Evolutionary conservation across 2,113 vertebrate genomes (phyloP).

Genomic region (Podiceps cristatus): DNA sequence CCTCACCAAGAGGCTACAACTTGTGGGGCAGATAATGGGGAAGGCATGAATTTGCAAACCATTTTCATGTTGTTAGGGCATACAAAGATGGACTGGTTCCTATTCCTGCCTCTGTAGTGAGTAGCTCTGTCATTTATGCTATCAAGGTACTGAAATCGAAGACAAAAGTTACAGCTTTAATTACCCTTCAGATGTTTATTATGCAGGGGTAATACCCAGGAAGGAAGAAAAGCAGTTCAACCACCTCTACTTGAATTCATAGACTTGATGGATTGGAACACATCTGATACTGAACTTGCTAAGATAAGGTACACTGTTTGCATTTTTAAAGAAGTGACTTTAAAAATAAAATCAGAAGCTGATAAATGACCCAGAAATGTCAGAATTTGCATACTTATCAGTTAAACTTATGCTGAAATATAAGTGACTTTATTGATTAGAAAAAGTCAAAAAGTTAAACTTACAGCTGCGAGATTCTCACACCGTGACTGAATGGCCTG

Average conservation of each 20-base stretch:
- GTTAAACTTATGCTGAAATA: background rate
- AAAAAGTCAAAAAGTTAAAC: conserved; percentile 41
- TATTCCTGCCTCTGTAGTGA: background rate
- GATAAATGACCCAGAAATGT: conserved; percentile 21
- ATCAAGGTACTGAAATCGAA: background rate
- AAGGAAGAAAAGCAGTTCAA: background rate
- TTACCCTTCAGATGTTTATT: background rate
- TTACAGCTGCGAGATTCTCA: conserved; percentile 90
- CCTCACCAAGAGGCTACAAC: background rate
- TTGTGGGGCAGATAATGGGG: background rate
- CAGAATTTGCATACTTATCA: background rate
- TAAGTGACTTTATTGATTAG: background rate
- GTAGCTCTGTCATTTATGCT: background rate
- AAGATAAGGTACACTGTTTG: background rate
- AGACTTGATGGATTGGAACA: background rate
- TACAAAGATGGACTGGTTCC: background rate
- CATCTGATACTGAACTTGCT: background rate
- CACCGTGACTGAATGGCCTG: conserved; percentile 97
- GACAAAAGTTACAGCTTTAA: background rate
- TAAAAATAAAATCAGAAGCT: background rate
- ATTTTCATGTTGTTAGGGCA: background rate
- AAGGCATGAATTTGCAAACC: background rate
- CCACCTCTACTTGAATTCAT: background rate
- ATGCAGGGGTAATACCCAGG: background rate
- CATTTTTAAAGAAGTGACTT: background rate